Conservation (phyloP, 1,140 invertebrate species). For the Cyphomyrmex costatus region DNA sequence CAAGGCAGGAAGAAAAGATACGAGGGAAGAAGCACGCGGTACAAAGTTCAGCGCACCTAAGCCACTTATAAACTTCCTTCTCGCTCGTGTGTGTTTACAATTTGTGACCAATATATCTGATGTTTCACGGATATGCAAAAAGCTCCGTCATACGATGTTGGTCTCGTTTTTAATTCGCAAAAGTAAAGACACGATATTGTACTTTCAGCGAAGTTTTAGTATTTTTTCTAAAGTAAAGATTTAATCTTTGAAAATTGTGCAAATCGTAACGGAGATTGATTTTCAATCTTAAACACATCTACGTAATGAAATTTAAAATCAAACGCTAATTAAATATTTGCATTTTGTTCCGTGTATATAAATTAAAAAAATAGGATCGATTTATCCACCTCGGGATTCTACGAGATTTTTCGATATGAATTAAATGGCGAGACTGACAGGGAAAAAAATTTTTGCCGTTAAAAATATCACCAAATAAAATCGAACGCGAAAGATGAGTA, state of each 20-base stretch:
- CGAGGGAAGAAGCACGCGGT: slow-evolving; percentile 10
- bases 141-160: background rate
- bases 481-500: background rate
- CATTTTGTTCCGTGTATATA: background rate
- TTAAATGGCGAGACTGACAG: background rate
- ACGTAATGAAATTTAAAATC: slow-evolving; percentile 2
- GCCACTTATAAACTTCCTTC: slow-evolving; percentile 21
- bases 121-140: background rate
- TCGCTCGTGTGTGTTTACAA: slow-evolving; percentile 23
- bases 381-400: background rate
- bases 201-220: background rate
- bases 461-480: background rate
- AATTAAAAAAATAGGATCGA: background rate
- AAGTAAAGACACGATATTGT: background rate
- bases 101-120: slow-evolving; percentile 15
- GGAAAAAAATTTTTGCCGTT: background rate
- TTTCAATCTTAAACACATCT: slow-evolving; percentile 14
- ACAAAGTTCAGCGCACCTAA: slow-evolving; percentile 71
- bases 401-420: background rate
- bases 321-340: slow-evolving; percentile 25
- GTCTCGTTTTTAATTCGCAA: background rate
- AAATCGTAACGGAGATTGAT: background rate
- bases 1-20: slow-evolving; percentile 30
- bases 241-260: background rate
- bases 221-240: background rate